Evolutionary conservation across 2,113 vertebrate genomes (phyloP), one percentile per base, ranked within the genome.

Genomic region (Gambusia holbrooki): DNA sequence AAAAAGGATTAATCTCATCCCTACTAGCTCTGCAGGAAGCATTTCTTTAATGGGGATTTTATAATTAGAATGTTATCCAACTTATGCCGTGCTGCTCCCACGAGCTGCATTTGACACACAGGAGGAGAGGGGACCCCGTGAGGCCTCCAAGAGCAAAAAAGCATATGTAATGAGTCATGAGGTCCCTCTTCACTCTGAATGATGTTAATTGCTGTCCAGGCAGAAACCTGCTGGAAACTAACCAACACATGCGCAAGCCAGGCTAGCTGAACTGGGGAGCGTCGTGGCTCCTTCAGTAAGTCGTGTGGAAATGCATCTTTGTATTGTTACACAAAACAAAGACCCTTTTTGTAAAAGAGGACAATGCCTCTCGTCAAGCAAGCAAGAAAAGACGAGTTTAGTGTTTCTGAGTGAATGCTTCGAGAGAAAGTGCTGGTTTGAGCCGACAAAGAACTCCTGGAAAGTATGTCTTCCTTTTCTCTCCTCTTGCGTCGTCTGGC

Each of bases 111-210:
- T 58, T 87, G 84, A 86, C 83, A 73, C 82, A 84, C 81, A 22
- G 79, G 81, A 79, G 86, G 65, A 84, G 79, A 68, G 76, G 77
- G 69, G 33, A 73, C 81, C 86, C 89, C 2, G 25, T 58, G 82
- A 88, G 90, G 86, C 77, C 88, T 88, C 87, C 86, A 73, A 7
- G 64, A 72, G 79, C 73, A 78, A 80, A 85, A 37, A 89, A 77
- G 87, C 91, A 89, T 73, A 90, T 72, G 85, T 87, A 90, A 87
- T 91, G 90, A 93, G 85, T 93, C 92, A 90, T 62, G 33, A 80
- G 77, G 81, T 81, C 85, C 69, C 68, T 76, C 79, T 90, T 70
- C 75, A 79, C 85, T 92, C 77, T 84, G 87, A 88, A 91, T 89
- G 77, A 85, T 87, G 85, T 87, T 90, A 91, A 90, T 85, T 91